Evolutionary conservation across 2,797 vertebrate species (phyloP).

Genomic region (Cuculus canorus): DNA sequence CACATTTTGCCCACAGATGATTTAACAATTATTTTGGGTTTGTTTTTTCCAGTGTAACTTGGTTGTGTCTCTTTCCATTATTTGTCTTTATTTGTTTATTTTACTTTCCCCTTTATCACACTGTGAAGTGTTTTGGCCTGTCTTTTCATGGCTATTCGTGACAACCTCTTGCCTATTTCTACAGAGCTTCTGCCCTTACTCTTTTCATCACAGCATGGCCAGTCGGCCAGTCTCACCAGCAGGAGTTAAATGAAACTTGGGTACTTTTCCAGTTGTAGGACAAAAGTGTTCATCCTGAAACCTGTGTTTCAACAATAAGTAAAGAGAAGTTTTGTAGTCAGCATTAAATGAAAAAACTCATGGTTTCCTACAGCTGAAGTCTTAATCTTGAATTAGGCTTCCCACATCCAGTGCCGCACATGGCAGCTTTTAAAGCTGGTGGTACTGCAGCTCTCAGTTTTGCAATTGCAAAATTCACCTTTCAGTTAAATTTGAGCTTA

Average conservation of each 20-base stretch:
- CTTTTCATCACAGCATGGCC: neutral
- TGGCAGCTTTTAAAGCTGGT: neutral
- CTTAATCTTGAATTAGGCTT: neutral
- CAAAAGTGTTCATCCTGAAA: neutral
- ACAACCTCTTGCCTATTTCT: neutral
- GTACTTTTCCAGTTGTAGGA: neutral
- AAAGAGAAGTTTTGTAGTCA: neutral
- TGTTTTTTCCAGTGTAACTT: neutral
- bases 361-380: neutral
- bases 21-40: neutral
- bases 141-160: neutral
- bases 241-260: neutral
- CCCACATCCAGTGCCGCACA: neutral
- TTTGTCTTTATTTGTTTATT: neutral
- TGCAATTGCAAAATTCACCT: neutral
- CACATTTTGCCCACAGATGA: neutral
- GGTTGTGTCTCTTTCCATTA: neutral
- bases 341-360: slow-evolving; percentile 12
- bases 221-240: neutral
- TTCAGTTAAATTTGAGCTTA: neutral
- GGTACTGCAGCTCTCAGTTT: neutral
- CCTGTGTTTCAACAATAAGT: neutral
- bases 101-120: neutral
- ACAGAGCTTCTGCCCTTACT: neutral
- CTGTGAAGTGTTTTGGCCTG: neutral